Conservation (phyloP, 2,888 invertebrate genomes). For the Scelioninae gen. 1 region DNA sequence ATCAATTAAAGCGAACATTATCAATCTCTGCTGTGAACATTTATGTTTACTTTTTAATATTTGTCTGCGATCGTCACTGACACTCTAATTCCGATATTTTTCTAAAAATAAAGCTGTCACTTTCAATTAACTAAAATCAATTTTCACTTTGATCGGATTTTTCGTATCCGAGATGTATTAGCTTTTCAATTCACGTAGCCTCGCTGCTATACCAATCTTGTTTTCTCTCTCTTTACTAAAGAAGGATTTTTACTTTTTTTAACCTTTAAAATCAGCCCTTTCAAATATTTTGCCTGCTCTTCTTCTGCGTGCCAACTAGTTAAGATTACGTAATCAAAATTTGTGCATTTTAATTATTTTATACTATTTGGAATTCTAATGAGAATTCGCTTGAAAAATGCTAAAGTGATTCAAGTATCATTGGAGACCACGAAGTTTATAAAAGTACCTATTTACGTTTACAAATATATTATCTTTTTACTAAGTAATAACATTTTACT, state of each 20-base stretch:
- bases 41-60: neutral
- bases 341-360: conserved; percentile 8
- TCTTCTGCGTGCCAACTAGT: conserved; percentile 9
- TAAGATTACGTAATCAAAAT: conserved; percentile 9
- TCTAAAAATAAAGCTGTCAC: conserved; percentile 25
- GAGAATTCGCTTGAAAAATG: neutral
- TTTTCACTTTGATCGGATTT: conserved; percentile 38
- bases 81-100: conserved; percentile 10
- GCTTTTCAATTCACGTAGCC: conserved; percentile 44
- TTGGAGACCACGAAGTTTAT: neutral
- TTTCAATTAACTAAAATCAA: conserved; percentile 44
- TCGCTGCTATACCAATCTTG: conserved; percentile 31
- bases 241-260: conserved; percentile 28
- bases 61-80: neutral
- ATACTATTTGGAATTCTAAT: conserved; percentile 5
- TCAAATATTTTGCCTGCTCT: conserved; percentile 39
- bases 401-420: neutral
- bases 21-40: neutral
- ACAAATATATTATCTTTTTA: no score
- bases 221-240: conserved; percentile 22
- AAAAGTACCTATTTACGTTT: no score
- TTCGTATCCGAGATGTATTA: conserved; percentile 33
- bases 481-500: no score
- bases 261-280: conserved; percentile 42
- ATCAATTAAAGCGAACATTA: no score